A percentile compares a stretch with the other conserved stretches of the same genome.
Evolutionary conservation across 2,113 vertebrate species (phyloP).

Genomic region (Nothoprocta pentlandii): DNA sequence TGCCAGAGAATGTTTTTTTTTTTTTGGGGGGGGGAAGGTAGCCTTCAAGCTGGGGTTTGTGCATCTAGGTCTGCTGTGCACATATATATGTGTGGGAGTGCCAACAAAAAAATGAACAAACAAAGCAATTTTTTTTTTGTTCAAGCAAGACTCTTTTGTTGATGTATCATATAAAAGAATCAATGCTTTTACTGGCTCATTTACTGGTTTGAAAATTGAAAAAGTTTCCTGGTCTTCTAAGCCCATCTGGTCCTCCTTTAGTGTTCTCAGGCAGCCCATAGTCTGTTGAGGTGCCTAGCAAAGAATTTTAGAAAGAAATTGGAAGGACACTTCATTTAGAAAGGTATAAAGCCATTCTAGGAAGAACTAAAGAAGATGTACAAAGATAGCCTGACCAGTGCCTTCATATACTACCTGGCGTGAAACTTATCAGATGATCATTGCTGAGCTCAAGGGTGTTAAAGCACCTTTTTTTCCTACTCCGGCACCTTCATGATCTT

Average conservation of each 20-base stretch:
- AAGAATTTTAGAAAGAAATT: background rate
- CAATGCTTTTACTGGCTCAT: background rate
- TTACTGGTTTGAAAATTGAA: background rate
- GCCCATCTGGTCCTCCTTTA: background rate
- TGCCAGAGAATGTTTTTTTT: background rate
- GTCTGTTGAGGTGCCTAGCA: background rate
- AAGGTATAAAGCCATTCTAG: background rate
- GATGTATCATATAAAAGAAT: background rate
- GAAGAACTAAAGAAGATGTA: background rate
- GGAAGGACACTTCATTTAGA: background rate
- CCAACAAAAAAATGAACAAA: background rate
- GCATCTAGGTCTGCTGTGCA: background rate
- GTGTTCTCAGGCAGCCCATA: background rate
- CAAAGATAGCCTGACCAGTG: background rate
- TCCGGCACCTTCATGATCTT: background rate
- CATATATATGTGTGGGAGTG: background rate
- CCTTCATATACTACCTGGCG: background rate
- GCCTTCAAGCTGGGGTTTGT: background rate
- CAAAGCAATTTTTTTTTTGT: background rate
- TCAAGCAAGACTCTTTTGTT: background rate
- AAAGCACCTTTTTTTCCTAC: background rate
- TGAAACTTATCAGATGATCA: background rate
- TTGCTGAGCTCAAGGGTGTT: background rate
- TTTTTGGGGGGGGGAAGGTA: background rate
- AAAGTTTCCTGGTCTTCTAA: background rate